These are phyloP conservation scores for Tetragonula carbonaria DNA, from an alignment of 2,888 invertebrate genomes.

Conservation along the genomic window DNA sequence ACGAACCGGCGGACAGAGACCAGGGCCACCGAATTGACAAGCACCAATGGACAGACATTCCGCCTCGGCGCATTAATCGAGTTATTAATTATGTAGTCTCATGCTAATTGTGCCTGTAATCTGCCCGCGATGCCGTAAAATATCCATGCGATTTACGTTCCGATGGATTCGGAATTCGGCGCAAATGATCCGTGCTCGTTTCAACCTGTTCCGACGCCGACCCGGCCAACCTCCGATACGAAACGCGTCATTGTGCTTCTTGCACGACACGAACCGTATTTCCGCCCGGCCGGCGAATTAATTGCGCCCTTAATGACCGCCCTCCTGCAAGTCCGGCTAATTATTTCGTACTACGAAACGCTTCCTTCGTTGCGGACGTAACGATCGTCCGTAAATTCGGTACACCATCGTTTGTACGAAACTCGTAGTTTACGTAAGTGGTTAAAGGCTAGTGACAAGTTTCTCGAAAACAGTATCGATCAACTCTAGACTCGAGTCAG, in stretches of 20 bases:
- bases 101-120: slow-evolving; percentile 82
- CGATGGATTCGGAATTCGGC: slow-evolving; percentile 41
- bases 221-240: background rate
- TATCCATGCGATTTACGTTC: slow-evolving; percentile 71
- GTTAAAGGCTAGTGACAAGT: no score
- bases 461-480: no score
- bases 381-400: background rate
- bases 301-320: background rate
- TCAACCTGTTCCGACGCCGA: slow-evolving; percentile 44
- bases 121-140: slow-evolving; percentile 73
- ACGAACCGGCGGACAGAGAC: slow-evolving; percentile 25
- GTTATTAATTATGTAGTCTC: slow-evolving; percentile 82
- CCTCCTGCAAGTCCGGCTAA: background rate
- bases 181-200: slow-evolving; percentile 50
- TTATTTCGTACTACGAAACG: background rate
- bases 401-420: background rate
- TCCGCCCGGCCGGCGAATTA: slow-evolving; percentile 16
- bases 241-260: slow-evolving; percentile 32
- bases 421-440: no score
- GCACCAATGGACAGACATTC: slow-evolving; percentile 78
- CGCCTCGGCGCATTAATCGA: slow-evolving; percentile 81
- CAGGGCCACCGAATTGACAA: slow-evolving; percentile 46
- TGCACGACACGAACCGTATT: slow-evolving; percentile 21
- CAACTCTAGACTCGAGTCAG: no score
- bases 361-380: no score